Conservation (phyloP, 2,113 vertebrate genomes). For the Sturnira hondurensis region DNA sequence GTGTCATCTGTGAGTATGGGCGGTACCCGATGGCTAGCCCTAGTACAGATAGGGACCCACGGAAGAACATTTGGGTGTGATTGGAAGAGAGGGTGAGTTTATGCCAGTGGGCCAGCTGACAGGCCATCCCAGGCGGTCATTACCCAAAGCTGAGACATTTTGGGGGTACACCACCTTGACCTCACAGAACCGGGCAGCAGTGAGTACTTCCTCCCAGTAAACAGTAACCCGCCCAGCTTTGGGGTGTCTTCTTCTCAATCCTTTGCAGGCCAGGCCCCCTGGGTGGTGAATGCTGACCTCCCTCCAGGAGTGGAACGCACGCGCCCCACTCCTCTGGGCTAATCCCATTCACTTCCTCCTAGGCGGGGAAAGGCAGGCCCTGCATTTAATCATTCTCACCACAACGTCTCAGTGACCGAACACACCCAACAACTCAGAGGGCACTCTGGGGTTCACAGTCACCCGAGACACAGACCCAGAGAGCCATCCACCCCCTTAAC, state of each 20-base stretch:
- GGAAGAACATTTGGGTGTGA: neutral
- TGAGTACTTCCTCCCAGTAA: neutral
- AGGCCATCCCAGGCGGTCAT: accelerated
- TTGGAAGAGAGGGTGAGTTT: neutral
- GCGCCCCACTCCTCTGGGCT: neutral
- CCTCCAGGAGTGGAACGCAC: neutral
- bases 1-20: accelerated
- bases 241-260: neutral
- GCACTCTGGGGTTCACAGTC: neutral
- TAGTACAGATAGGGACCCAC: neutral
- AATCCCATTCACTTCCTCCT: neutral
- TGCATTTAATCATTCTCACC: neutral
- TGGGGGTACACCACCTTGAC: neutral
- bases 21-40: accelerated
- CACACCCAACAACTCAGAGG: neutral
- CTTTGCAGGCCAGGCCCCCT: neutral
- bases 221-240: neutral
- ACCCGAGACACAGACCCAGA: neutral
- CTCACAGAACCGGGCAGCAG: accelerated
- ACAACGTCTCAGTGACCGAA: neutral
- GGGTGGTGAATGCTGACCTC: neutral
- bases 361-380: accelerated
- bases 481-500: neutral
- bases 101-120: accelerated
- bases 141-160: neutral